Conservation (phyloP, 2,113 vertebrate genomes). For the Zapus hudsonius region DNA sequence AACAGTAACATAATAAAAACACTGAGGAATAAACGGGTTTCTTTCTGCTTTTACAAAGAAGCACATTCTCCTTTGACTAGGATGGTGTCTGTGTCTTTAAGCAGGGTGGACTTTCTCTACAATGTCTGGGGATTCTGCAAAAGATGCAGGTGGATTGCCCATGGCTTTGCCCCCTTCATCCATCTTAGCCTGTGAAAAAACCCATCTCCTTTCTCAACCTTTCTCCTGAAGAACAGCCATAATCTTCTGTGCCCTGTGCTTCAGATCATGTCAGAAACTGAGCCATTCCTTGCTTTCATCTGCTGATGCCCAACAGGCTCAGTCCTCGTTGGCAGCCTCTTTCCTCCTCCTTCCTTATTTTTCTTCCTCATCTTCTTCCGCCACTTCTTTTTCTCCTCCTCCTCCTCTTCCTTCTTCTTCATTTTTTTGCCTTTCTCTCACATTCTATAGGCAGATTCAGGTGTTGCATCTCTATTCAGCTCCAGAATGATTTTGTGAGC, state of each 20-base stretch:
- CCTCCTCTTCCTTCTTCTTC: background rate
- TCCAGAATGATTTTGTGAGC: background rate
- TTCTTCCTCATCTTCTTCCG: too few relatives aligned
- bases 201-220: background rate
- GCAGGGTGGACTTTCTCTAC: background rate
- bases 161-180: background rate
- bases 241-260: background rate
- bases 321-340: rapidly evolving
- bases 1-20: background rate
- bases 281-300: background rate
- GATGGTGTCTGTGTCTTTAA: background rate
- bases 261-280: background rate
- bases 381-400: too few relatives aligned
- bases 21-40: background rate
- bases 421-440: background rate
- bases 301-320: background rate
- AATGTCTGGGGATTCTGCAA: background rate
- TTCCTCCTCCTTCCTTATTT: rapidly evolving
- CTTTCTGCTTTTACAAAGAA: background rate
- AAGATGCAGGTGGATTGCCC: background rate
- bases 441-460: background rate
- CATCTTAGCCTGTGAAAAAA: background rate
- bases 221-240: background rate
- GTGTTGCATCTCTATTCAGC: background rate
- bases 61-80: background rate